A percentile compares a stretch with the other conserved stretches of the same genome.
These are phyloP conservation scores for Zapus hudsonius DNA, from an alignment of 2,113 vertebrate genomes.

Conservation along the genomic window DNA sequence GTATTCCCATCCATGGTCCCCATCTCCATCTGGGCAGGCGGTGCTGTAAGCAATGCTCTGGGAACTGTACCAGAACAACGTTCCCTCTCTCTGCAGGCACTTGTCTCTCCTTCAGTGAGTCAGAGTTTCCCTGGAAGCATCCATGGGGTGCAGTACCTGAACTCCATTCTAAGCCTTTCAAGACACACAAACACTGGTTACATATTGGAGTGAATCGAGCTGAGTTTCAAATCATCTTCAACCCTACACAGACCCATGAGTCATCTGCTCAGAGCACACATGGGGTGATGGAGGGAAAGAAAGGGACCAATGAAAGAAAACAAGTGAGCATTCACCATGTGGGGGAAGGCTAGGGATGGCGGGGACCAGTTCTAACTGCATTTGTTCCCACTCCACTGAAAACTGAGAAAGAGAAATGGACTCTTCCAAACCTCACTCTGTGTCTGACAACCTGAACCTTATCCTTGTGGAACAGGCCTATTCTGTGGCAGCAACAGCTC, in stretches of 20 bases:
- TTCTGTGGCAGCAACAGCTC: background rate
- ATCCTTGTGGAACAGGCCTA: background rate
- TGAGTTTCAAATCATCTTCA: slow-evolving; percentile 31
- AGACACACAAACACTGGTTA: slow-evolving; percentile 49
- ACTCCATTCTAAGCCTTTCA: slow-evolving; percentile 48
- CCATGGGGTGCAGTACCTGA: background rate
- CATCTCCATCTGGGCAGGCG: slow-evolving; percentile 48
- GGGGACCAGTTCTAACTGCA: background rate
- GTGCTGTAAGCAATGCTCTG: background rate
- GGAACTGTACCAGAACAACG: background rate
- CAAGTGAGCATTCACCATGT: background rate
- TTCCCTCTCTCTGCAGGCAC: background rate
- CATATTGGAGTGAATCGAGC: background rate
- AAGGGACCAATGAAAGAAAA: slow-evolving; percentile 9
- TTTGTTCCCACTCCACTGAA: background rate
- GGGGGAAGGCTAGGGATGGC: background rate
- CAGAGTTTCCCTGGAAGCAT: background rate
- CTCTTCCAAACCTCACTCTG: background rate
- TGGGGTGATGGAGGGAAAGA: background rate
- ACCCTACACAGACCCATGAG: slow-evolving; percentile 44
- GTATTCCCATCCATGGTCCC: slow-evolving; percentile 56
- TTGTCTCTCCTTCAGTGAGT: slow-evolving; percentile 19
- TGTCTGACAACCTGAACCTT: background rate
- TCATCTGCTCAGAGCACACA: slow-evolving; percentile 25
- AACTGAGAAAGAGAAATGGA: background rate